These are phyloP conservation scores for Anarhynchus alexandrinus DNA, from an alignment of 2,113 vertebrate species.

Conservation along the genomic window DNA sequence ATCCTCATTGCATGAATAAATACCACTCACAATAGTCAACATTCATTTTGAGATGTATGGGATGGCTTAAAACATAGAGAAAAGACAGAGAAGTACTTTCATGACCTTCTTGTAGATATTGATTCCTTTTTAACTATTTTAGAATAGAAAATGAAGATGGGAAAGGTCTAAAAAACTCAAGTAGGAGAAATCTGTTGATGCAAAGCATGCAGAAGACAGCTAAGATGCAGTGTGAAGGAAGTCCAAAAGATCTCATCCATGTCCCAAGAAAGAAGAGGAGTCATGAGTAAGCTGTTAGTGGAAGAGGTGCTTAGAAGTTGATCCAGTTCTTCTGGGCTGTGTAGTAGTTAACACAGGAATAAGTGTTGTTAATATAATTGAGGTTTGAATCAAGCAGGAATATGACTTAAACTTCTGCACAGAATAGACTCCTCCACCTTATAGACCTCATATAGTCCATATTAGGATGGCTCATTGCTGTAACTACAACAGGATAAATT, in stretches of 20 bases:
- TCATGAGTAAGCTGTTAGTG: background rate
- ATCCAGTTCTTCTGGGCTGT: background rate
- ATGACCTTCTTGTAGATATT: background rate
- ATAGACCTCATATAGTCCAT: background rate
- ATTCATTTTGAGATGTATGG: background rate
- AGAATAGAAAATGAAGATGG: background rate
- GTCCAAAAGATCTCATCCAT: background rate
- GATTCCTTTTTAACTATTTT: background rate
- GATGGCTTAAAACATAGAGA: background rate
- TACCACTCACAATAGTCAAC: background rate
- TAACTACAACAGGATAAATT: background rate
- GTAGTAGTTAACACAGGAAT: background rate
- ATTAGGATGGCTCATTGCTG: background rate
- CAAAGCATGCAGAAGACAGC: rapidly evolving
- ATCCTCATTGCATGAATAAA: background rate
- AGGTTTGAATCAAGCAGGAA: background rate
- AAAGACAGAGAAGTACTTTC: background rate
- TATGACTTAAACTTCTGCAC: background rate
- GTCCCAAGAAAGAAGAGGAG: background rate
- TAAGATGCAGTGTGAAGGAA: background rate
- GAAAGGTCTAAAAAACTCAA: background rate
- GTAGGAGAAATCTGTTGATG: background rate
- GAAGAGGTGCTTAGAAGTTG: background rate
- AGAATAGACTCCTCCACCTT: background rate
- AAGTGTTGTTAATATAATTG: background rate